Percentiles rank a stretch among this genome's conserved stretches.
phyloP scores from a whole-genome alignment of 2,797 vertebrate species.

The Rhinoraja longicauda region DNA sequence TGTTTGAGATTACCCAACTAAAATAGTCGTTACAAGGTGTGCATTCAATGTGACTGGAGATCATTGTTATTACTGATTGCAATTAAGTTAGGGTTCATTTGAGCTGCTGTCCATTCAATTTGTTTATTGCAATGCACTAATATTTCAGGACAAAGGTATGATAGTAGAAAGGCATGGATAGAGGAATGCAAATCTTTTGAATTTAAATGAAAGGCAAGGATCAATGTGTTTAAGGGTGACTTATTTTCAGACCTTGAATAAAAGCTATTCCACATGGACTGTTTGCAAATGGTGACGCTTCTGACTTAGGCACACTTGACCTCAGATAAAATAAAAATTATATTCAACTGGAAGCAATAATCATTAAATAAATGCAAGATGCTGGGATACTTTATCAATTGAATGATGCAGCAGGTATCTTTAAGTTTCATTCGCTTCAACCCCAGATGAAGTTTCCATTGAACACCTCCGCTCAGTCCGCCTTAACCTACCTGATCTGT shows the following conservation, averaged over 20 bases:
- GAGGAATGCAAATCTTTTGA: neutral
- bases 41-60: neutral
- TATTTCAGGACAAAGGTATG: neutral
- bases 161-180: neutral
- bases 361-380: too few relatives aligned
- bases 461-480: too few relatives aligned
- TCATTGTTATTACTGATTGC: neutral
- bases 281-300: neutral
- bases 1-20: neutral
- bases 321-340: neutral
- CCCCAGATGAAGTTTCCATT: too few relatives aligned
- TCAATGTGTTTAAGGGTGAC: neutral
- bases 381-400: too few relatives aligned
- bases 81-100: neutral
- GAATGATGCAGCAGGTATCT: too few relatives aligned
- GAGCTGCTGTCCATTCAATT: neutral
- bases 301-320: neutral
- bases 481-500: too few relatives aligned
- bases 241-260: neutral
- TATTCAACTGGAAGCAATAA: neutral
- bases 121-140: neutral
- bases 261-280: neutral
- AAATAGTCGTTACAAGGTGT: neutral
- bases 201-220: neutral
- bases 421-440: too few relatives aligned